Evolutionary conservation across 2,888 invertebrate genomes (phyloP).

Genomic region (Ctenicera cuprea): DNA sequence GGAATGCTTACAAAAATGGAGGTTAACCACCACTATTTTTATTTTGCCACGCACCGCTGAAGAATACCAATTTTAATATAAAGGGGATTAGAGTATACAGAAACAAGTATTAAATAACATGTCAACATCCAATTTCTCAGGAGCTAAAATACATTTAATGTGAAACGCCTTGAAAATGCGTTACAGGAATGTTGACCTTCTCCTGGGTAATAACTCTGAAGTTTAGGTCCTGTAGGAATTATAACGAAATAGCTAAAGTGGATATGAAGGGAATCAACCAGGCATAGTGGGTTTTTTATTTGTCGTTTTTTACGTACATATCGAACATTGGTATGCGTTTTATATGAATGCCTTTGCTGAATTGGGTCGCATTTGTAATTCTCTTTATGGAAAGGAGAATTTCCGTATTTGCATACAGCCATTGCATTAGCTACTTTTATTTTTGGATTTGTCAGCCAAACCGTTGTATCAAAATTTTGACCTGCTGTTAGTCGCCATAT

Average conservation of each 20-base stretch:
- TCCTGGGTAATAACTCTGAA: conserved; percentile 25
- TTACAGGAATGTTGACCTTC: conserved; percentile 27
- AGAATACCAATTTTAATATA: too few relatives aligned
- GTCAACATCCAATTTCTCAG: not conserved
- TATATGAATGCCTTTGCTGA: conserved; percentile 29
- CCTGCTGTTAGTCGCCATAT: not conserved
- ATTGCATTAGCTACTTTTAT: conserved; percentile 12
- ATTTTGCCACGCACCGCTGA: too few relatives aligned
- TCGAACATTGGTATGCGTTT: conserved; percentile 40
- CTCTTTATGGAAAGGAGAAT: conserved; percentile 20
- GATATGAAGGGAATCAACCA: conserved; percentile 41
- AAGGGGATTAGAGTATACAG: too few relatives aligned
- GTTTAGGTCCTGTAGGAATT: conserved; percentile 36
- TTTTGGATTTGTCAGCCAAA: not conserved
- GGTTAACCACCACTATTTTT: too few relatives aligned
- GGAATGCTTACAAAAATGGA: too few relatives aligned
- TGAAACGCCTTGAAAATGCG: conserved; percentile 15
- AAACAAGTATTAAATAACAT: not conserved
- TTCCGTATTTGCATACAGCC: conserved; percentile 9
- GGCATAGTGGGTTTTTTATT: conserved; percentile 24
- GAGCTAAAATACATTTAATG: not conserved
- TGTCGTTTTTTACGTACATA: conserved; percentile 22
- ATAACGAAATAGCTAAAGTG: conserved; percentile 37
- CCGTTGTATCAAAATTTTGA: not conserved
- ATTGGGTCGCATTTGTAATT: conserved; percentile 38